phyloP scores from a whole-genome alignment of 2,113 vertebrate genomes.

The Deroptyus accipitrinus region DNA sequence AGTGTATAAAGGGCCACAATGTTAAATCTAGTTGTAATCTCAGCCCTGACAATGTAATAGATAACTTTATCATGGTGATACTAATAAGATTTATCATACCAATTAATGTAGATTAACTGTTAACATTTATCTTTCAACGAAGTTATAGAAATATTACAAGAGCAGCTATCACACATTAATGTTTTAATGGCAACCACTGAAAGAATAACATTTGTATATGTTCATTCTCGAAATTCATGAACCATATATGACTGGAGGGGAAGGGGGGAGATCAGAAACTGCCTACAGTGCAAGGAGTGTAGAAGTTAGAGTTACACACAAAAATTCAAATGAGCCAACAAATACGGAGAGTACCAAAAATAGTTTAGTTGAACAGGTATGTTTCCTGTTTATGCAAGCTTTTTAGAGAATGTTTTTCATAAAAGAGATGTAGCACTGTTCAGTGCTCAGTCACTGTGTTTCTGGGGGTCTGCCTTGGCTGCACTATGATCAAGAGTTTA shows the following conservation, averaged over 20 bases:
- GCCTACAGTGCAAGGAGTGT: neutral
- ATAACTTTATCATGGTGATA: neutral
- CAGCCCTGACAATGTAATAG: neutral
- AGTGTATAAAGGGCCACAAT: neutral
- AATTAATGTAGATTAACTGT: neutral
- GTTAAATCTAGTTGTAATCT: neutral
- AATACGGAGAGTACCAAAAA: slow-evolving; percentile 7
- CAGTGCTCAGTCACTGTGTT: slow-evolving; percentile 35
- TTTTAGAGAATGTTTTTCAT: slow-evolving; percentile 53
- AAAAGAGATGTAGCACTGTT: slow-evolving; percentile 48
- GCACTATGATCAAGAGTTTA: slow-evolving; percentile 22
- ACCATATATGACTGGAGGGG: neutral
- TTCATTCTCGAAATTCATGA: neutral
- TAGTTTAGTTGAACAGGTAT: slow-evolving; percentile 42
- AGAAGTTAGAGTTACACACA: slow-evolving; percentile 13
- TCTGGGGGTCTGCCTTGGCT: slow-evolving; percentile 44
- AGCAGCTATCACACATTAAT: neutral
- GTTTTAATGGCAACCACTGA: neutral
- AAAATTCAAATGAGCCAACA: slow-evolving; percentile 47
- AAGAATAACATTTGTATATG: neutral
- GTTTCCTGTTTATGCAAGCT: slow-evolving; percentile 46
- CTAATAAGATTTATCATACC: neutral
- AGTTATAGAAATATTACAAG: neutral
- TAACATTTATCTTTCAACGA: neutral
- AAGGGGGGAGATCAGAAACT: neutral